Evolutionary conservation across 2,797 vertebrate species (phyloP), one percentile per base, ranked within the genome.

Genomic region (Miichthys miiuy): DNA sequence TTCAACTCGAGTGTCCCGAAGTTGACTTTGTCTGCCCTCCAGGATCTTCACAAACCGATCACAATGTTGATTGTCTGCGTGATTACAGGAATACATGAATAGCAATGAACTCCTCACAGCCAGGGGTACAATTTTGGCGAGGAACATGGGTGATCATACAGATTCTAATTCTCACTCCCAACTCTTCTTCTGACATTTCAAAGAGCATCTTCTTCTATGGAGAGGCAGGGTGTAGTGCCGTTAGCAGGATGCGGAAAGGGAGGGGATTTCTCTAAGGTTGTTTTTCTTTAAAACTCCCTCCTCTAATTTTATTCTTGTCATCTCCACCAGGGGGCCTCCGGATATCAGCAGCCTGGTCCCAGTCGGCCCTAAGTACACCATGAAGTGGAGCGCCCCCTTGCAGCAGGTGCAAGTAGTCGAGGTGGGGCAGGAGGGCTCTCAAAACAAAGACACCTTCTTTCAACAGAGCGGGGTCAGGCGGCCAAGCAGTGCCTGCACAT

Each of bases 321-420:
- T 87, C 48, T 68, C 80, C 80, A 89, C 76, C 86, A 98, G 97
- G 91, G 97, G 96, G 46, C 97, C 97, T 77, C 94, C 97, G 17
- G 97, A 98, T 80, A 96, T 98, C 86, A 97, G 97, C 94, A 97
- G 96, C 91, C 92, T 99, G 70, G 97, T 98, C 81, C 97, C 98
- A 0, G 89, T 98, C 6, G 98, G 97, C n/a, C 97, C 97, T 54
- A 97, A 96, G 79, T 99, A 98, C 44, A 97, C 96, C 65, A 94
- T 98, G 91, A 99, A 99, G 91, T 99, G 98, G 98, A 98, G 96
- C 77, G 95, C 97, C 3, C 95, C 97, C 12, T 83, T 99, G 44
- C 95, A 95, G 1, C 97, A 97, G 92, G 96, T 99, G 66, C 97
- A 98, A 78, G 97, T 98, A n/a, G 96, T 97, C 13, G 98, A 99